These are phyloP conservation scores for Meteorus cinctellus DNA, from an alignment of 2,888 invertebrate genomes.

Conservation along the genomic window DNA sequence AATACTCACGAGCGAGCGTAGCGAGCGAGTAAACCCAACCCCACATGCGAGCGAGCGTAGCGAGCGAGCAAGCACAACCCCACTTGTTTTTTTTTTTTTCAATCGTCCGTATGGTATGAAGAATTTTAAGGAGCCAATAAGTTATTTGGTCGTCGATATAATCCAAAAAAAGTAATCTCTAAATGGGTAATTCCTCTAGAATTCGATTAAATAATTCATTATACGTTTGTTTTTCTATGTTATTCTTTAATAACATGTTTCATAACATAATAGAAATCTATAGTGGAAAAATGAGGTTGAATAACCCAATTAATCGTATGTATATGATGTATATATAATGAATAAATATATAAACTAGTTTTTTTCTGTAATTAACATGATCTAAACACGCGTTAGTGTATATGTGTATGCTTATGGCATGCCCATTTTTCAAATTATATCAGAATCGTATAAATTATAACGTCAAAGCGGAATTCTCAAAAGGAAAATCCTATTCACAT, in stretches of 20 bases:
- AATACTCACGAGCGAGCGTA: too few species aligned
- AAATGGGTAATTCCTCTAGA: background rate
- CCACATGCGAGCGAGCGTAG: too few species aligned
- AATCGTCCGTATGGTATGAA: too few species aligned
- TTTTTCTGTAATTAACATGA: background rate
- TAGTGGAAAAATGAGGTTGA: background rate
- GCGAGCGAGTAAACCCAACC: too few species aligned
- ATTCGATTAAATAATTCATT: background rate
- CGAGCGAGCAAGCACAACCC: too few species aligned
- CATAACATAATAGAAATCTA: background rate
- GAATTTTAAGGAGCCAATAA: too few species aligned
- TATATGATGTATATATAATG: background rate
- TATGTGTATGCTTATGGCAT: background rate
- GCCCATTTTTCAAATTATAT: background rate
- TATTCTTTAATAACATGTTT: background rate
- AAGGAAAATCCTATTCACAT: background rate
- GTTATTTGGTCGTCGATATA: too few species aligned
- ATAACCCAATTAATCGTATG: background rate
- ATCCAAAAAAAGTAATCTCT: background rate
- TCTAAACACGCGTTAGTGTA: background rate
- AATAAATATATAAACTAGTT: conserved; percentile 7
- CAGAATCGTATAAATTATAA: too few species aligned
- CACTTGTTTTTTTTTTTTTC: too few species aligned
- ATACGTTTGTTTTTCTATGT: background rate
- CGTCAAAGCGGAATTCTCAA: background rate